Evolutionary conservation across 2,888 invertebrate genomes (phyloP), one percentile per base, ranked within the genome.

Genomic region (Dexiosoma caninum): DNA sequence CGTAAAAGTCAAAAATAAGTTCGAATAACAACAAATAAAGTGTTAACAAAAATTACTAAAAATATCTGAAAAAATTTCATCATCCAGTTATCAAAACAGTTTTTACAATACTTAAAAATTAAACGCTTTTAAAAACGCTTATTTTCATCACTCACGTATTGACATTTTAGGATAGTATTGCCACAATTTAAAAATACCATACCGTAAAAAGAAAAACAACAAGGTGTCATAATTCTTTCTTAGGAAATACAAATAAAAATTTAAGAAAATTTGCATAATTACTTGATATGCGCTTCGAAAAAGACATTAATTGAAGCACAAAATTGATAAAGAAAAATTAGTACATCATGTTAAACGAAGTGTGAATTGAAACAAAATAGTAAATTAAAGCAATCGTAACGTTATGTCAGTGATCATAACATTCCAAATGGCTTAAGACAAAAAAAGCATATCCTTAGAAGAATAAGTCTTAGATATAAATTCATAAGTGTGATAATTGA

Each of bases 201-300:
- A 14, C 23, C 5, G 51, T 23, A 10, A 32, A n/a, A 44, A 67
- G 14, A 78, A 78, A 72, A 78, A 59, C 64, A 78, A 57, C 44
- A 67, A 78, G 9, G 9, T 72, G 67, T 60, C 78, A 72, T 32
- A 51, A 37, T 51, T 51, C 72, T 72, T 67, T 60, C 46, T 69
- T 72, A 67, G 60, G 42, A 78, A 71, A 53, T 60, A 60, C 49
- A 75, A 79, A 53, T 62, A 66, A 75, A 78, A 62, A 51, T 55
- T 40, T 37, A 32, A 21, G 42, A 53, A 66, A 64, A 79, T 79
- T 79, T 79, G 79, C 79, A 79, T 79, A 79, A 79, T 75, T 74
- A 64, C 35, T 53, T 59, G 75, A 79, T 79, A 79, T 67, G 32
- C 37, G 30, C 40, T 9, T 19, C 37, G 35, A 72, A 72, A 75